These are phyloP conservation scores for Tipula unca DNA, from an alignment of 2,888 invertebrate genomes.

Conservation along the genomic window DNA sequence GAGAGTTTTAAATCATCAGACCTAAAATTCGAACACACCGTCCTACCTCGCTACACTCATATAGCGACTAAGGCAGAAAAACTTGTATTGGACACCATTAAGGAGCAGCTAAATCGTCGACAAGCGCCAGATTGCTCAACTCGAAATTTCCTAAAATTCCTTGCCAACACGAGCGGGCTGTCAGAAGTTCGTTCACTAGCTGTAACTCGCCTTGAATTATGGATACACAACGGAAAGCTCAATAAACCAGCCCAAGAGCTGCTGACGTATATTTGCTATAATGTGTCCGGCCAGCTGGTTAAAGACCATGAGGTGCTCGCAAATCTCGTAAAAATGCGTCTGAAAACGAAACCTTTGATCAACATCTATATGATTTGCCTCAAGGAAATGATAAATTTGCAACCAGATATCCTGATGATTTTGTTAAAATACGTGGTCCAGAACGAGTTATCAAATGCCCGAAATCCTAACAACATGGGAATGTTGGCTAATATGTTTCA, in stretches of 20 bases:
- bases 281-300: slow-evolving; percentile 63
- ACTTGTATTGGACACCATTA: slow-evolving; percentile 75
- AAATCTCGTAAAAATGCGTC: slow-evolving; percentile 76
- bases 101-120: slow-evolving; percentile 76
- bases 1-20: slow-evolving; percentile 40
- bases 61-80: slow-evolving; percentile 60
- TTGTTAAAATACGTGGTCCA: slow-evolving; percentile 86
- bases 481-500: slow-evolving; percentile 84
- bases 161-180: slow-evolving; percentile 79
- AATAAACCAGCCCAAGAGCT: slow-evolving; percentile 88
- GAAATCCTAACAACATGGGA: slow-evolving; percentile 93
- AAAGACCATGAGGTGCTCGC: slow-evolving; percentile 70
- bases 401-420: slow-evolving; percentile 74
- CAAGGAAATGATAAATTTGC: slow-evolving; percentile 80
- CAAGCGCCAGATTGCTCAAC: slow-evolving; percentile 82
- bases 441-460: slow-evolving; percentile 85
- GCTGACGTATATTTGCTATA: slow-evolving; percentile 81
- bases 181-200: slow-evolving; percentile 54
- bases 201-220: slow-evolving; percentile 66
- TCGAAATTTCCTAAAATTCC: slow-evolving; percentile 75
- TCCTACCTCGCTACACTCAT: slow-evolving; percentile 47
- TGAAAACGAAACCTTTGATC: slow-evolving; percentile 89
- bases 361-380: slow-evolving; percentile 83
- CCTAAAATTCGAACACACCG: slow-evolving; percentile 43
- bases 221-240: slow-evolving; percentile 93